These are phyloP conservation scores for Drosophila teissieri DNA, from an alignment of 1,140 invertebrate species.

Conservation along the genomic window DNA sequence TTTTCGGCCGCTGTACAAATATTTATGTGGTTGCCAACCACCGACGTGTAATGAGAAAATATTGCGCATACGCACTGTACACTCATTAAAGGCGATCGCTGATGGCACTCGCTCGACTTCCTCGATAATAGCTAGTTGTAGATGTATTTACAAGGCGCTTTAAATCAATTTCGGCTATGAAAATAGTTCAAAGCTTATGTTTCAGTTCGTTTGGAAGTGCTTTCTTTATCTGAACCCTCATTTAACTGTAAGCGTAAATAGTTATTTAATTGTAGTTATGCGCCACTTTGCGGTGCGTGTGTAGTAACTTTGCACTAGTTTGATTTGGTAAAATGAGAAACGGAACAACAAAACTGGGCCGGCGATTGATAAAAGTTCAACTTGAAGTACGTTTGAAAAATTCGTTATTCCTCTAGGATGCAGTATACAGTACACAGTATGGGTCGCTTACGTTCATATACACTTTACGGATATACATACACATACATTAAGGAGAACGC, in stretches of 20 bases:
- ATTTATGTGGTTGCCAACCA: slow-evolving; percentile 48
- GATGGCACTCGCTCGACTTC: slow-evolving; percentile 2
- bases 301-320: slow-evolving; percentile 40
- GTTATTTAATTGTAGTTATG: slow-evolving; percentile 20
- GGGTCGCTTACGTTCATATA: slow-evolving; percentile 17
- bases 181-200: slow-evolving; percentile 8
- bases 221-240: background rate
- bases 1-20: slow-evolving; percentile 45
- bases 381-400: slow-evolving; percentile 29
- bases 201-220: too few species aligned
- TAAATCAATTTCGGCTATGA: slow-evolving; percentile 17
- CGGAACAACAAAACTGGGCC: slow-evolving; percentile 7
- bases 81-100: slow-evolving; percentile 44
- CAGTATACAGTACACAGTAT: slow-evolving; percentile 12
- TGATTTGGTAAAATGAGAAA: slow-evolving; percentile 17
- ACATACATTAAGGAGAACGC: slow-evolving; percentile 32
- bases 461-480: slow-evolving; percentile 27
- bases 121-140: slow-evolving; percentile 35
- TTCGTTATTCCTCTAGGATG: slow-evolving; percentile 34
- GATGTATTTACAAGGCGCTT: slow-evolving; percentile 62
- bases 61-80: slow-evolving; percentile 60
- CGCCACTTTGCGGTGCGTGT: slow-evolving; percentile 5
- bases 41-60: slow-evolving; percentile 52
- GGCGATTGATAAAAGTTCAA: slow-evolving; percentile 21
- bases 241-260: slow-evolving; percentile 11